phyloP scores from a whole-genome alignment of 2,113 vertebrate species.

The Strigops habroptila region DNA sequence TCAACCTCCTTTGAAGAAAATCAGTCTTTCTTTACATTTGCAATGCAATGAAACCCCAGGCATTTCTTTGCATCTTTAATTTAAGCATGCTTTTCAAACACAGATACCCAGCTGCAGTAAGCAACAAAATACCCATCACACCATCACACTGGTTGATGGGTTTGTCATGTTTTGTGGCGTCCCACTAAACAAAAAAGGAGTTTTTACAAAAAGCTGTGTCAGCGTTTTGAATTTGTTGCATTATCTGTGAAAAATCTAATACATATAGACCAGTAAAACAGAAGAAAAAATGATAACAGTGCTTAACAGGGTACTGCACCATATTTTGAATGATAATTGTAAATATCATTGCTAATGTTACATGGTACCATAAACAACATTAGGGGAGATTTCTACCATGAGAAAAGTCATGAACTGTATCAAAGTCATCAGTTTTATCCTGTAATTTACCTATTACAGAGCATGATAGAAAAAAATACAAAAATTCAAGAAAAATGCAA shows the following conservation, averaged over 20 bases:
- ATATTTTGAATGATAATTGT: background rate
- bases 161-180: background rate
- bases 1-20: slow-evolving; percentile 63
- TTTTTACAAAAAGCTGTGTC: background rate
- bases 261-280: background rate
- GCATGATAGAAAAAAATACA: background rate
- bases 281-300: background rate
- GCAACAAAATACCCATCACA: background rate
- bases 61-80: slow-evolving; percentile 64
- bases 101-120: slow-evolving; percentile 39
- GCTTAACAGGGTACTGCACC: background rate
- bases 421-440: background rate
- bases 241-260: background rate
- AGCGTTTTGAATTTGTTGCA: background rate
- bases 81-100: slow-evolving; percentile 35
- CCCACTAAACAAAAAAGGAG: background rate
- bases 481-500: background rate
- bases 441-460: background rate
- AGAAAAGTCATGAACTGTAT: background rate
- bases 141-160: background rate
- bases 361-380: background rate
- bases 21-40: slow-evolving; percentile 61
- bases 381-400: background rate
- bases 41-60: slow-evolving; percentile 60
- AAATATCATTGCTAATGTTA: background rate